These are phyloP conservation scores for Pedicia rivosa DNA, from an alignment of 2,888 invertebrate genomes.

Conservation along the genomic window DNA sequence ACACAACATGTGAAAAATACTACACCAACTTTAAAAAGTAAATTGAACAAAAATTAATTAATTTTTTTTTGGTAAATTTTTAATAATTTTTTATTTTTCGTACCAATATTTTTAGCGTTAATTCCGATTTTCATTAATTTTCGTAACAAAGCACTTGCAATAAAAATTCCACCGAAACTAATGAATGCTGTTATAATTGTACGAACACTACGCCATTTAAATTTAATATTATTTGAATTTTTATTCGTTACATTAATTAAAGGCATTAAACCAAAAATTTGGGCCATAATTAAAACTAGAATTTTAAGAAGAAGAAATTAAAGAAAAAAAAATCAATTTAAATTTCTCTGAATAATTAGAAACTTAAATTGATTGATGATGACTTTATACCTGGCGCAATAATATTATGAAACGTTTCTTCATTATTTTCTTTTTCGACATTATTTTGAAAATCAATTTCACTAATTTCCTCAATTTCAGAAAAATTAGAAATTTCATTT, in stretches of 20 bases:
- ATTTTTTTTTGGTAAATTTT: not conserved
- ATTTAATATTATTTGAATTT: not conserved
- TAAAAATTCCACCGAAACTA: not conserved
- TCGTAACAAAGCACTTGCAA: not conserved
- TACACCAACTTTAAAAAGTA: not conserved
- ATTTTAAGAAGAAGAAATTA: too few relatives aligned
- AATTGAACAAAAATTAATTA: not conserved
- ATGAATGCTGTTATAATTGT: not conserved
- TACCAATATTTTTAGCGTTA: not conserved
- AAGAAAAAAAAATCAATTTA: too few relatives aligned
- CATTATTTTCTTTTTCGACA: not conserved
- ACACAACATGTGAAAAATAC: not conserved
- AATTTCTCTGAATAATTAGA: too few relatives aligned
- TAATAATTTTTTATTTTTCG: too few relatives aligned
- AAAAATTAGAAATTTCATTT: too few relatives aligned
- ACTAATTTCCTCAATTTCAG: too few relatives aligned
- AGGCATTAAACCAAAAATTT: conserved; percentile 2
- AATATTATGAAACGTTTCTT: not conserved
- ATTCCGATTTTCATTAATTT: not conserved
- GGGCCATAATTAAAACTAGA: not conserved
- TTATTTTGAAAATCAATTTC: too few relatives aligned
- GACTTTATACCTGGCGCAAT: conserved; percentile 3
- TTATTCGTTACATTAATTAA: not conserved
- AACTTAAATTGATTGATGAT: too few relatives aligned
- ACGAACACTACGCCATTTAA: not conserved